Base-by-base conservation (phyloP, 2,113 vertebrate species). In the Actenoides lindsayi region DNA sequence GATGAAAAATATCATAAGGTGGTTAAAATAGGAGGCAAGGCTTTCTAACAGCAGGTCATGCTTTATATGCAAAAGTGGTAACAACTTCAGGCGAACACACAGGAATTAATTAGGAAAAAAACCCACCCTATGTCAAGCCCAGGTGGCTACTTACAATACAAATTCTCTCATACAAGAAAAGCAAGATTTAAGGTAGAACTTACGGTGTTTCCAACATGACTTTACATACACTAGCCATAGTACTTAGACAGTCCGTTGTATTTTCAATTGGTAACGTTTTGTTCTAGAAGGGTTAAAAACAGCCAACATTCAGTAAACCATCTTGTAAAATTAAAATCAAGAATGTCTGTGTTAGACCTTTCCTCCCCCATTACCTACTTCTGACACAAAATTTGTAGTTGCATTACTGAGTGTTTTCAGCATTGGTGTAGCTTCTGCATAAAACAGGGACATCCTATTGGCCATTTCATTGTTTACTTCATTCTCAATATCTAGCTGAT, bases 391-490 rank as follows among this genome's bases (percentile, higher is more conserved):
- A 97, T 98, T 98, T 24, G 99, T 99, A 5, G 99, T 99, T n/a
- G 99, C 99, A 3, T 98, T 99, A 97, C 99, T 99, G 50, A 99
- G 98, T 3, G 99, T 99, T 94, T 99, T 99, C 97, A 99, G 98
- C 99, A 99, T 99, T 10, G 99, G 99, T 0, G 99, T 99, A 77
- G 99, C 99, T 97, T 99, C 99, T 11, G 99, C 99, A 31, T 99
- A 99, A 97, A 99, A 99, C 64, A 99, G 98, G 87, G 99, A 99
- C 99, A 99, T 99, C 96, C 99, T 98, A 92, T 99, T 99, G 81
- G 99, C 99, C 99, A 99, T 99, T 97, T 99, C 99, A 23, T 99
- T 99, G 98, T 99, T 99, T 56, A 99, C 99, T 98, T 99, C 99
- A 74, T 98, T 99, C 97, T 99, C 99, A 83, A 99, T 99, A 97